phyloP scores from a whole-genome alignment of 2,113 vertebrate genomes.

The Pteruthius melanotis region DNA sequence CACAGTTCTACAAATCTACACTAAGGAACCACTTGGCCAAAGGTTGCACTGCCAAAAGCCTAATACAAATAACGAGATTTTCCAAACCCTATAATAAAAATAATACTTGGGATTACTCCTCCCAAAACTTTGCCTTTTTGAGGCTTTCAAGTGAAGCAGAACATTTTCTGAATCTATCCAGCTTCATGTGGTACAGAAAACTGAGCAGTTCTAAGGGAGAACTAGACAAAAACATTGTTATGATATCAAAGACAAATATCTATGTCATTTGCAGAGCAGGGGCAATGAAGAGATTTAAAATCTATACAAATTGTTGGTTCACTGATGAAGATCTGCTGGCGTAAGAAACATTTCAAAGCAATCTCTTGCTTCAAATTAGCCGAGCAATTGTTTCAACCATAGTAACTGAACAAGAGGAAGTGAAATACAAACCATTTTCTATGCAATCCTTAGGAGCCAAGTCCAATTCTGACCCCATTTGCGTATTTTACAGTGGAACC shows the following conservation, averaged over 20 bases:
- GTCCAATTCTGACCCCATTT: not conserved
- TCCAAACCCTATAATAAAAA: not conserved
- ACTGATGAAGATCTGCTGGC: not conserved
- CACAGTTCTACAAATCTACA: not conserved
- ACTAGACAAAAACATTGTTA: not conserved
- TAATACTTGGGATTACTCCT: not conserved
- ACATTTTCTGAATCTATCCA: not conserved
- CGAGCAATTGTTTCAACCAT: not conserved
- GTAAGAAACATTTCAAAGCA: not conserved
- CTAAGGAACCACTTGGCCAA: not conserved
- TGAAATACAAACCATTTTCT: not conserved
- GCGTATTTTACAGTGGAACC: not conserved
- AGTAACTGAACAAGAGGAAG: not conserved
- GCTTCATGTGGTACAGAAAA: not conserved
- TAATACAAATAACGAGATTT: not conserved
- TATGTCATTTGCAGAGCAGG: not conserved
- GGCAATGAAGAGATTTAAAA: not conserved
- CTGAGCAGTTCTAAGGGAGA: not conserved
- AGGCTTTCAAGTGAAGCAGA: not conserved
- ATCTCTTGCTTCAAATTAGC: not conserved
- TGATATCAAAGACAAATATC: not conserved
- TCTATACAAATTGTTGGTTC: not conserved
- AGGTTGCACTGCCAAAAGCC: not conserved
- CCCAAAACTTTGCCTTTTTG: not conserved
- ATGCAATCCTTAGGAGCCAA: not conserved